Evolutionary conservation across 2,888 invertebrate species (phyloP), one percentile per base, ranked within the genome.

Genomic region (Lycophotia porphyrea): DNA sequence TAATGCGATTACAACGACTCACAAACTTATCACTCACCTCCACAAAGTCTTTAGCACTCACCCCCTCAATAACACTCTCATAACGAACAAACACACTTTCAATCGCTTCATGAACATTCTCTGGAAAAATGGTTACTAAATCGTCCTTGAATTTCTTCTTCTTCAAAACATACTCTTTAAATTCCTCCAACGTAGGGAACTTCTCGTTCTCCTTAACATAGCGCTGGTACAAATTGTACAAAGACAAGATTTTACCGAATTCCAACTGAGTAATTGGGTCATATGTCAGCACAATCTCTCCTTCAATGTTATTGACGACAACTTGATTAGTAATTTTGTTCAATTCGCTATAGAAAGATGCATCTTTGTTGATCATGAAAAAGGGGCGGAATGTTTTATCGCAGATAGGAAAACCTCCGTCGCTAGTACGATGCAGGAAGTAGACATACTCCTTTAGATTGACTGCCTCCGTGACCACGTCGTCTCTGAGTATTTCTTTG

Each of bases 371-470:
- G 9, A 79, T 42, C 55, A 71, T 71, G 21, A 77, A 77, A 79
- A 34, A 77, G 18, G 77, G 77, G 1, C 79, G 44, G 39, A 55
- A 79, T 39, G 77, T 77, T 39, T 79, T 79, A 5, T 71, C 71
- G 18, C 79, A 71, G 71, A 77, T 71, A 27, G 34, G 31, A 15
- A 64, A 18, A 5, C 1, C 39, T 47, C 63, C 0, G 4, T 15
- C 24, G 24, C 0, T 11, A 42, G 24, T 3, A 0, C 27, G 55
- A 55, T 77, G 47, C 8, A 77, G 15, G 47, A 77, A 77, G 52
- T 79, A 11, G 11, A 77, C 55, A 15, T 77, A 77, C 24, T 77
- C 79, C 9, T 77, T 72, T 9, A 77, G 47, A 34, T 77, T 77
- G 5, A 79, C 77, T 64, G 71, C 64, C 47, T 79, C 39, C 2